Base-by-base conservation (phyloP, 1,140 invertebrate genomes). In the Metopolophium dirhodum region DNA sequence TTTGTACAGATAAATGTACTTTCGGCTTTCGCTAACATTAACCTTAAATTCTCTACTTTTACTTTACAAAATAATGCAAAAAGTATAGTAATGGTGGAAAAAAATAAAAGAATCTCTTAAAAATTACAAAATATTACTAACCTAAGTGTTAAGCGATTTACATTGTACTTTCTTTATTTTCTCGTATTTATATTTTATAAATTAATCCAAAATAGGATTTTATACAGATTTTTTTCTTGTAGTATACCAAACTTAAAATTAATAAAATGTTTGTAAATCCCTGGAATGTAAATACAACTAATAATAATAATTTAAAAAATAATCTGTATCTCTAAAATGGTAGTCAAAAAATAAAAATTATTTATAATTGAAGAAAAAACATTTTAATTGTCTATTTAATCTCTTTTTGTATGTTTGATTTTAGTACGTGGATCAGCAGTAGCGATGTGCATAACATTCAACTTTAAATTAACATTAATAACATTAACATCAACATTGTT, bases 401-500 rank as follows among this genome's bases (percentile, higher is more conserved):
- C 37, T 14, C 14, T 37, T 61, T 41, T 41, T 41, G 11, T 61
- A 8, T 41, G 9, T 90, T 90, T 90, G 51, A 30, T 90, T 90
- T 61, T 54, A 90, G 88, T 90, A 41, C 88, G 88, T 26, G 88
- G 88, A 90, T 90, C 88, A 41, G 88, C 88, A 61, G 88, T 57
- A 61, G 35, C 88, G 0, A 57, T 61, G 88, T 61, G 88, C 26
- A 11, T 61, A 90, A 90, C 88, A 11, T 90, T 90, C 54, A 61
- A 30, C 51, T 7, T 61, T 41, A 57, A 90, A 45, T 9, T 90
- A 61, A 90, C 54, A 41, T 45, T 90, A 41, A 61, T 90, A 57
- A 41, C 51, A 41, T 90, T 90, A 61, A 90, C 88, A 22, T 61
- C 54, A 37, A 90, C 88, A 18, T 41, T 90, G 22, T 90, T 90